phyloP scores from a whole-genome alignment of 2,888 invertebrate genomes.

The Pteria penguin region DNA sequence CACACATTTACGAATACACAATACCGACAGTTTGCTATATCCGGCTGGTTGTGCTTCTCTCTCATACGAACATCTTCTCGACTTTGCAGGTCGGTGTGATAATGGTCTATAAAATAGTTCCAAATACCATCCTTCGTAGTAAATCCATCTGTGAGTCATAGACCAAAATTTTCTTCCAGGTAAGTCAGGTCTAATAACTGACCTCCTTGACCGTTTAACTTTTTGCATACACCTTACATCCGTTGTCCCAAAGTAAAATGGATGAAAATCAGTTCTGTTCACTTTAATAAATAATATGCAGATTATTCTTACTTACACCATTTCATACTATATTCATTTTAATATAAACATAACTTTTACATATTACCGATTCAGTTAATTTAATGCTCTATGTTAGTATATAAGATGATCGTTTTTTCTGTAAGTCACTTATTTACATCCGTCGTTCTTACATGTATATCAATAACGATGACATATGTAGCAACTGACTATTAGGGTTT shows the following conservation, averaged over 20 bases:
- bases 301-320: too few relatives aligned
- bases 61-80: background rate
- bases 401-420: too few relatives aligned
- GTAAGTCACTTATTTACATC: too few relatives aligned
- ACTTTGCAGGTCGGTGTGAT: conserved; percentile 5
- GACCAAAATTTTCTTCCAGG: conserved; percentile 19
- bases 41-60: conserved; percentile 6
- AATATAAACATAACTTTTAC: too few relatives aligned
- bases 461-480: too few relatives aligned
- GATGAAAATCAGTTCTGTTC: too few relatives aligned
- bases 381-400: too few relatives aligned
- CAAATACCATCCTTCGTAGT: conserved; percentile 19
- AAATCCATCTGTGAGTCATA: conserved; percentile 14
- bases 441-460: too few relatives aligned
- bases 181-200: background rate
- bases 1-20: conserved; percentile 15
- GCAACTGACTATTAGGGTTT: too few relatives aligned
- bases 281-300: too few relatives aligned
- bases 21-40: background rate
- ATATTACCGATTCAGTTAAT: too few relatives aligned
- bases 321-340: too few relatives aligned
- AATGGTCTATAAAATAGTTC: conserved; percentile 17
- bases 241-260: conserved; percentile 18
- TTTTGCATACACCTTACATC: conserved; percentile 15
- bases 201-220: background rate